phyloP scores from a whole-genome alignment of 2,113 vertebrate species.

The Prolemur simus region DNA sequence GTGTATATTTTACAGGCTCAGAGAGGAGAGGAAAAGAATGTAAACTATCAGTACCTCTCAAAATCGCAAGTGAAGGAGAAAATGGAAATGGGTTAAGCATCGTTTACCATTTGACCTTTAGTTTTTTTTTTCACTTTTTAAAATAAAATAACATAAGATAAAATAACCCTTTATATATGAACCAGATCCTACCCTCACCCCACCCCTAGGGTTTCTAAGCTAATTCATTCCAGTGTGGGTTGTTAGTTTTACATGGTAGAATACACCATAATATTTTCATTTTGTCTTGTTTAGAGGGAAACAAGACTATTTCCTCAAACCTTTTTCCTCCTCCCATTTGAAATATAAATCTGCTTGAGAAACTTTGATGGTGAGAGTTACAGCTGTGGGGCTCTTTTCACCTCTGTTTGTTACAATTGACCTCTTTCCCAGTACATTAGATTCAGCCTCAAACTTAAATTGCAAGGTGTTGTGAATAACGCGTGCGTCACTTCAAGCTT shows the following conservation, averaged over 20 bases:
- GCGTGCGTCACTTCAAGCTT: constrained; percentile 11
- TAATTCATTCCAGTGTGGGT: not conserved
- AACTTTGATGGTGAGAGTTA: not conserved
- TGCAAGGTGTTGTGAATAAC: constrained; percentile 54
- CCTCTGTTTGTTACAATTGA: constrained; percentile 56
- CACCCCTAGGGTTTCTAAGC: not conserved
- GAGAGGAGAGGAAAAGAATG: not conserved
- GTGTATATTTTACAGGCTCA: not conserved
- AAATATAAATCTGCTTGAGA: constrained; percentile 48
- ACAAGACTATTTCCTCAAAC: not conserved
- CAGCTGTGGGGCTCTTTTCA: constrained; percentile 10
- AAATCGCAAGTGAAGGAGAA: not conserved
- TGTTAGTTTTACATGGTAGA: not conserved
- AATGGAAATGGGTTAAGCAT: not conserved
- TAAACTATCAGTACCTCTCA: not conserved
- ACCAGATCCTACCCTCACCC: not conserved
- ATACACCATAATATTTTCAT: not conserved
- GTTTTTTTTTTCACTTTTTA: not conserved
- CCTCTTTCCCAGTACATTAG: constrained; percentile 59
- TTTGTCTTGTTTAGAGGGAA: constrained; percentile 21
- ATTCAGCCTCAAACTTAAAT: constrained; percentile 46
- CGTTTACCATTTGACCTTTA: not conserved
- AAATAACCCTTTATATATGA: not conserved
- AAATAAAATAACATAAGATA: not conserved
- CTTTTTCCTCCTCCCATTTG: not conserved